phyloP scores from a whole-genome alignment of 2,113 vertebrate genomes.

The Antennarius striatus region DNA sequence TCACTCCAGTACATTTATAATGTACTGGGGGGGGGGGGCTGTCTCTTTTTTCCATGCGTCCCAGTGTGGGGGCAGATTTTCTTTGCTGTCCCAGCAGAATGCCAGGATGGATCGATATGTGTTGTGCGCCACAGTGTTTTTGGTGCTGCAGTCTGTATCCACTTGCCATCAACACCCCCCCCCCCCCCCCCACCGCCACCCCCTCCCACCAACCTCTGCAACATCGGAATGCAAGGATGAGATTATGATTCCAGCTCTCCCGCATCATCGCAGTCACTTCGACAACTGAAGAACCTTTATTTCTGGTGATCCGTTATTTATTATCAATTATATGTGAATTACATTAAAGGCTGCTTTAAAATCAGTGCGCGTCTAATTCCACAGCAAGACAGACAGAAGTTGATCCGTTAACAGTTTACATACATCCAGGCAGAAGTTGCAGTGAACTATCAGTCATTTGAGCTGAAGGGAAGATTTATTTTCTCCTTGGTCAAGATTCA shows the following conservation, averaged over 20 bases:
- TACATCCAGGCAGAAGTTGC: too few species aligned
- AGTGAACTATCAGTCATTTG: too few species aligned
- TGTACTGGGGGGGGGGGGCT: not conserved
- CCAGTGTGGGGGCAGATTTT: conserved; percentile 59
- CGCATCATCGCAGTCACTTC: too few species aligned
- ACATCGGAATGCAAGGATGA: conserved; percentile 64
- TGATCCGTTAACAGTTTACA: not conserved
- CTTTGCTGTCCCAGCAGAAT: conserved; percentile 66
- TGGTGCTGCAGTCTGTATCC: conserved; percentile 67
- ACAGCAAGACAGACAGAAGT: not conserved
- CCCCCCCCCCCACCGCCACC: conserved; percentile 2
- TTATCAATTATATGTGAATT: too few species aligned
- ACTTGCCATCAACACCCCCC: conserved; percentile 9
- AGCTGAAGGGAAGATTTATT: conserved; percentile 2
- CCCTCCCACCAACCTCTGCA: conserved; percentile 57
- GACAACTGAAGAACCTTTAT: too few species aligned
- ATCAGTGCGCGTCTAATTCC: too few species aligned
- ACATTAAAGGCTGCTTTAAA: too few species aligned
- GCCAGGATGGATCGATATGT: conserved; percentile 54
- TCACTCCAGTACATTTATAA: not conserved
- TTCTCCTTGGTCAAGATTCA: conserved; percentile 62
- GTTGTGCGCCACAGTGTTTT: conserved; percentile 43
- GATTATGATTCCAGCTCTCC: conserved; percentile 14
- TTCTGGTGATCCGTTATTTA: too few species aligned
- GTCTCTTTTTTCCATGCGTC: conserved; percentile 32